Conservation (phyloP, 2,113 vertebrate genomes). For the Aleadryas rufinucha region DNA sequence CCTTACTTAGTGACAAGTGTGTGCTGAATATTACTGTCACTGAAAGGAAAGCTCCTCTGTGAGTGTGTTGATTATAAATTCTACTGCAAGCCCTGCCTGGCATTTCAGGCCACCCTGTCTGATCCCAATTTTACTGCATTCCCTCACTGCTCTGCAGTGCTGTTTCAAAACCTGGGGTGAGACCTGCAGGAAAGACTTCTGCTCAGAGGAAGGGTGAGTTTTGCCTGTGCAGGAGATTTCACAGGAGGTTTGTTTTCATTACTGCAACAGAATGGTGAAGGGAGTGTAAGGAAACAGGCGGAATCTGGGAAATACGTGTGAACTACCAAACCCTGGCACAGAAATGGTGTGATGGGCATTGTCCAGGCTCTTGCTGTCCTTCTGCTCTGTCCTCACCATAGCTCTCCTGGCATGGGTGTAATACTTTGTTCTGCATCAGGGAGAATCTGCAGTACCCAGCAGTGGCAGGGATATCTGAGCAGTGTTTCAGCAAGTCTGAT, state of each 20-base stretch:
- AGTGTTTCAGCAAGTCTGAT: background rate
- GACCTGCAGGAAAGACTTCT: background rate
- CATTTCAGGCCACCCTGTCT: background rate
- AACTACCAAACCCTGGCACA: background rate
- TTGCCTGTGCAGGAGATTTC: background rate
- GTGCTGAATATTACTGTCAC: background rate
- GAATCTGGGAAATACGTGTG: background rate
- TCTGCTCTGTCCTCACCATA: background rate
- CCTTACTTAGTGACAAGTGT: background rate
- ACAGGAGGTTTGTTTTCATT: background rate
- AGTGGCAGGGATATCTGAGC: background rate
- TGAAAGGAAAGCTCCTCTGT: background rate
- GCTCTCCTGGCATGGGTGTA: background rate
- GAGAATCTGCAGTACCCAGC: background rate
- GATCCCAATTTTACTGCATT: background rate
- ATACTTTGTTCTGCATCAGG: accelerated
- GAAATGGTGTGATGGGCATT: background rate
- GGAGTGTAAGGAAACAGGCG: background rate
- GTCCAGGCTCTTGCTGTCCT: background rate
- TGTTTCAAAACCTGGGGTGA: background rate
- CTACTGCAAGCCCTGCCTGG: background rate
- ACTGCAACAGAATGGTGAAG: background rate
- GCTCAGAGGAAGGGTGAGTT: background rate
- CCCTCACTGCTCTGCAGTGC: background rate
- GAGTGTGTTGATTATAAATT: background rate